Evolutionary conservation across 2,888 invertebrate genomes (phyloP).

Genomic region (Caenorhabditis macrosperma): DNA sequence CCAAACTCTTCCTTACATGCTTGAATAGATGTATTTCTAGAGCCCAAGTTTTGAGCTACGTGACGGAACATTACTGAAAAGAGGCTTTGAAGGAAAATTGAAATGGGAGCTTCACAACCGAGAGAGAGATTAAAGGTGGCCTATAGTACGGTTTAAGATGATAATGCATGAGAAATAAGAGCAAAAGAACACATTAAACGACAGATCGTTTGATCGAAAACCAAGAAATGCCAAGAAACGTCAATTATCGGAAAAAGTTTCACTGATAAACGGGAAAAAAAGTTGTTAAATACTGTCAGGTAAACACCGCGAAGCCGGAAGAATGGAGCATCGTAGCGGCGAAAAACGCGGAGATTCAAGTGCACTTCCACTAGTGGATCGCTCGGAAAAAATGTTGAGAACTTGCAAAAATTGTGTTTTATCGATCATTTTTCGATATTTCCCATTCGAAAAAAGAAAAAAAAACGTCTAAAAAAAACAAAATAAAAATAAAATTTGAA

Average conservation of each 20-base stretch:
- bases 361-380: not conserved
- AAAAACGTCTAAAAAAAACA: too few species aligned
- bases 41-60: slow-evolving; percentile 57
- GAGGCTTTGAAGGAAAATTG: not conserved
- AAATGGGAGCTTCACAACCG: not conserved
- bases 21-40: slow-evolving; percentile 49
- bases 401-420: too few species aligned
- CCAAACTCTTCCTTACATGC: slow-evolving; percentile 40
- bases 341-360: not conserved
- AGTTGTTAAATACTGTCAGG: not conserved
- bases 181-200: too few species aligned
- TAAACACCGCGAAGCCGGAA: slow-evolving; percentile 27
- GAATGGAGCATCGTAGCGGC: slow-evolving; percentile 28
- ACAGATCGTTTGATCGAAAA: too few species aligned
- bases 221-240: not conserved
- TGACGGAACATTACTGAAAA: slow-evolving; percentile 59
- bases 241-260: not conserved
- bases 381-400: not conserved
- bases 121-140: not conserved
- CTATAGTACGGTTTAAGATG: too few species aligned
- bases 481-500: too few species aligned
- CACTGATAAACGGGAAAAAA: slow-evolving; percentile 12
- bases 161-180: too few species aligned
- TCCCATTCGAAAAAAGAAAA: too few species aligned
- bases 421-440: too few species aligned